phyloP scores from a whole-genome alignment of 1,140 invertebrate genomes.

The Ceratosolen solmsi region DNA sequence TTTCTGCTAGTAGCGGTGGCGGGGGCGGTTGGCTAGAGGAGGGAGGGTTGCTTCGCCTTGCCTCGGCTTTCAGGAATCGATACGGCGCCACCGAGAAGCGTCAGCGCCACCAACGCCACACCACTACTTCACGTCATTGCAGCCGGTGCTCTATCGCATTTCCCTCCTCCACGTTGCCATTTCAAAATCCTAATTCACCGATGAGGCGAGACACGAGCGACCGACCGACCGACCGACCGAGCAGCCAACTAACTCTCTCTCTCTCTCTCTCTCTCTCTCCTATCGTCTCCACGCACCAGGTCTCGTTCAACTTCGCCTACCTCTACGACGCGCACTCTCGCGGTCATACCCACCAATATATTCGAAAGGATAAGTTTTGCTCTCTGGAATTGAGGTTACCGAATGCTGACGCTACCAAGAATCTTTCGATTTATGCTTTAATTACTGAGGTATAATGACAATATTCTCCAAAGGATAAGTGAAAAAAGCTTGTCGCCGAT shows the following conservation, averaged over 20 bases:
- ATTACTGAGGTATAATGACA: conserved; percentile 22
- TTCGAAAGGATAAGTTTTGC: conserved; percentile 27
- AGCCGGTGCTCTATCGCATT: conserved; percentile 7
- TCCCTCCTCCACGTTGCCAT: conserved; percentile 24
- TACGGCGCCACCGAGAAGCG: conserved; percentile 46
- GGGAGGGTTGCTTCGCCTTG: conserved; percentile 56
- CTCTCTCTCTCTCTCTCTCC: background rate
- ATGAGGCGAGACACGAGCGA: conserved; percentile 69
- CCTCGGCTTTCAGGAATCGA: conserved; percentile 59
- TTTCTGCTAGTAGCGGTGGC: conserved; percentile 34
- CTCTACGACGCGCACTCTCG: conserved; percentile 49
- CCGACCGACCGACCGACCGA: conserved; percentile 66
- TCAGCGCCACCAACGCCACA: conserved; percentile 35
- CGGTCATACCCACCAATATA: conserved; percentile 15
- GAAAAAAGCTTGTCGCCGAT: conserved; percentile 23
- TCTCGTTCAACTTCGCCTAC: background rate
- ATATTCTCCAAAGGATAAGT: conserved; percentile 9
- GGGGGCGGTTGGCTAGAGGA: conserved; percentile 56
- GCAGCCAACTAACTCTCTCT: too few relatives aligned
- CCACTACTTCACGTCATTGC: conserved; percentile 33
- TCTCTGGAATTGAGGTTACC: conserved; percentile 37
- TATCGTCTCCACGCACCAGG: background rate
- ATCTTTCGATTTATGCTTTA: conserved; percentile 37
- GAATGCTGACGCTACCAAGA: conserved; percentile 18
- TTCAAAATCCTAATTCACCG: conserved; percentile 42